Percentiles rank a stretch among this genome's conserved stretches.
These are phyloP conservation scores for Bombus pascuorum DNA, from an alignment of 1,140 invertebrate species.

Conservation along the genomic window DNA sequence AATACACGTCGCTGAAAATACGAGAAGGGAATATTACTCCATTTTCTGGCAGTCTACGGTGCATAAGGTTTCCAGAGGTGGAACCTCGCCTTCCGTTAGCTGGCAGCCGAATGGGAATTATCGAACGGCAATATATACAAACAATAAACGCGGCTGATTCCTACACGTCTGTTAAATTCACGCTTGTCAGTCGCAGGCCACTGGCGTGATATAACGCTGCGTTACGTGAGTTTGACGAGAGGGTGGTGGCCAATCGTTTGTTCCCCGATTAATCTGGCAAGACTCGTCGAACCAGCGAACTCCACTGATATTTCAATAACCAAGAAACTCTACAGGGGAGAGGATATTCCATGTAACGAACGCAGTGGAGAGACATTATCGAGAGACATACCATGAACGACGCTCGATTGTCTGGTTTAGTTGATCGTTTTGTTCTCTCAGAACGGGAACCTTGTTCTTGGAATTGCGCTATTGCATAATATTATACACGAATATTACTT, in stretches of 20 bases:
- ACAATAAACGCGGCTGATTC: constrained; percentile 76
- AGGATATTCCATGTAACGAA: constrained; percentile 1
- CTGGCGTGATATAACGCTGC: constrained; percentile 75
- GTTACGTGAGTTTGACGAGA: constrained; percentile 77
- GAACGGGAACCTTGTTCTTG: background rate
- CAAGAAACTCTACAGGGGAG: constrained; percentile 29
- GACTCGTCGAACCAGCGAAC: constrained; percentile 24
- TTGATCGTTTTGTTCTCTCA: background rate
- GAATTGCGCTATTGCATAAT: background rate
- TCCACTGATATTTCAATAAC: constrained; percentile 64
- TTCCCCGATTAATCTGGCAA: constrained; percentile 56
- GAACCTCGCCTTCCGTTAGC: background rate
- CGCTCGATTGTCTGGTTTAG: background rate
- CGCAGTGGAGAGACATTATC: background rate
- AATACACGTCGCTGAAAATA: background rate
- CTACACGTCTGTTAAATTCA: constrained; percentile 76
- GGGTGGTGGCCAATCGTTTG: constrained; percentile 56
- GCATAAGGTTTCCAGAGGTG: background rate
- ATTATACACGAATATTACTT: background rate
- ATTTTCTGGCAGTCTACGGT: background rate
- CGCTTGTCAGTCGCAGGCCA: constrained; percentile 77
- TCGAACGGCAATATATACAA: constrained; percentile 68
- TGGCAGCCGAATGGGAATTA: constrained; percentile 67
- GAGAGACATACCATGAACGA: background rate
- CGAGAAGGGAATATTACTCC: background rate